Evolutionary conservation across 2,888 invertebrate genomes (phyloP).

Genomic region (Tetragonisca angustula): DNA sequence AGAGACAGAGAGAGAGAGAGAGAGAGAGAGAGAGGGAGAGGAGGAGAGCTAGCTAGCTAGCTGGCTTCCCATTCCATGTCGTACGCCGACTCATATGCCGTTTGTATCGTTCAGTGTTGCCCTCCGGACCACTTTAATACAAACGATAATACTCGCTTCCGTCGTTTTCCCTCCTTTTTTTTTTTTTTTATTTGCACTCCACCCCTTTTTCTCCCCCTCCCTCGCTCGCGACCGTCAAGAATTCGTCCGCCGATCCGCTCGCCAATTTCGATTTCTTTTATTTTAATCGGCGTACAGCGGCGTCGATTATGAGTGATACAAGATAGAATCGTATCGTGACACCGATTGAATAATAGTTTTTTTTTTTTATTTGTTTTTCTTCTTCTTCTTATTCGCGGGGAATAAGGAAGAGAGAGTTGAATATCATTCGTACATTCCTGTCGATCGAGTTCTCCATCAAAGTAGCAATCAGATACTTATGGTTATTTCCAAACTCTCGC

Average conservation of each 20-base stretch:
- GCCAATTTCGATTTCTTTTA: slow-evolving; percentile 9
- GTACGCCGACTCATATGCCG: slow-evolving; percentile 68
- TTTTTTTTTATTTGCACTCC: not conserved
- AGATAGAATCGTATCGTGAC: not conserved
- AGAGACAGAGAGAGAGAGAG: not conserved
- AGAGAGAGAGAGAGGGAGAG: no score
- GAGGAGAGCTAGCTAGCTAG: not conserved
- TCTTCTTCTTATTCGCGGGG: no score
- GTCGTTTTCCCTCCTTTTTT: slow-evolving; percentile 30
- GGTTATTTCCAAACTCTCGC: no score
- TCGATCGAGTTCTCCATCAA: no score
- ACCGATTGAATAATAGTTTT: not conserved
- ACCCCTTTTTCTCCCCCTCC: not conserved
- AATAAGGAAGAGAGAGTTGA: no score
- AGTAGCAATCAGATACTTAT: no score
- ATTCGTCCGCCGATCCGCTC: slow-evolving; percentile 1
- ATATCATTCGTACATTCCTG: no score
- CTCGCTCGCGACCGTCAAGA: slow-evolving; percentile 21
- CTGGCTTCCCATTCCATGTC: slow-evolving; percentile 62
- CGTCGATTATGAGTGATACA: not conserved
- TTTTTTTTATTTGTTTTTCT: not conserved
- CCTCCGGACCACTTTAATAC: slow-evolving; percentile 64
- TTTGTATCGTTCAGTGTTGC: slow-evolving; percentile 71
- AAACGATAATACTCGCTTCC: slow-evolving; percentile 66
- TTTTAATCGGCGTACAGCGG: not conserved